A percentile compares a stretch with the other conserved stretches of the same genome.
Conservation (phyloP, 1,140 invertebrate genomes). For the Brachionus plicatilis region DNA sequence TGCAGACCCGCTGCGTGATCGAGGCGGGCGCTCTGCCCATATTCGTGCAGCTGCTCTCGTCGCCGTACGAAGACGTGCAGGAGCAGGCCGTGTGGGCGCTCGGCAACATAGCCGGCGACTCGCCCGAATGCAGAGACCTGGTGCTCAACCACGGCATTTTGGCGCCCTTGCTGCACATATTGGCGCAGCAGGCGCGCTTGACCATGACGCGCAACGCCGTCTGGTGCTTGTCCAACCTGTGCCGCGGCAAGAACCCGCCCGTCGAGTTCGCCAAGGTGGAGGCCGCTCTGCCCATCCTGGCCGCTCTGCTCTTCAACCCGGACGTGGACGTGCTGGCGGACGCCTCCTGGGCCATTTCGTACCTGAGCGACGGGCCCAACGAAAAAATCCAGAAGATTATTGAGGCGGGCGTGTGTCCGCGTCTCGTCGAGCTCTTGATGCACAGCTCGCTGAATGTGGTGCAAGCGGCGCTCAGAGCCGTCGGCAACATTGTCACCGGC, state of each 20-base stretch:
- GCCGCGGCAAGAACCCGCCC: constrained; percentile 91
- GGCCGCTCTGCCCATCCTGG: constrained; percentile 75
- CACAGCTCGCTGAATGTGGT: constrained; percentile 82
- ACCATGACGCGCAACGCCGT: constrained; percentile 95
- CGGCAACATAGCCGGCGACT: constrained; percentile 93
- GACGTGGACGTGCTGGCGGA: constrained; percentile 88
- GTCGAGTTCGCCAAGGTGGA: constrained; percentile 80
- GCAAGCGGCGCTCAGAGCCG: constrained; percentile 86
- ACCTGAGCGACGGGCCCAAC: constrained; percentile 90
- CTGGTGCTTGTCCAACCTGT: constrained; percentile 92
- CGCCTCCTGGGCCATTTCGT: constrained; percentile 89
- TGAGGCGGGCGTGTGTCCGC: constrained; percentile 84
- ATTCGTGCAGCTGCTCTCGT: constrained; percentile 74
- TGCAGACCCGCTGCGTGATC: constrained; percentile 85
- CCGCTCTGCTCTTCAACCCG: constrained; percentile 76
- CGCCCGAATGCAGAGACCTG: constrained; percentile 81
- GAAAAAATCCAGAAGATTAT: constrained; percentile 97
- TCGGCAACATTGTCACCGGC: constrained; percentile 95
- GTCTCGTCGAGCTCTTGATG: constrained; percentile 87
- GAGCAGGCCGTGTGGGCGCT: constrained; percentile 89
- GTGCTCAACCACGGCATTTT: constrained; percentile 79
- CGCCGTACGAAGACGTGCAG: constrained; percentile 83
- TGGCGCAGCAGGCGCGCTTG: constrained; percentile 72
- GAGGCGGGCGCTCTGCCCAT: constrained; percentile 86
- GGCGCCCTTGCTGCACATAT: constrained; percentile 74